Percentiles rank a stretch among this genome's conserved stretches.
Conservation (phyloP, 37 sponge, comb jelly and placozoan species). For the Geodia barretti region DNA sequence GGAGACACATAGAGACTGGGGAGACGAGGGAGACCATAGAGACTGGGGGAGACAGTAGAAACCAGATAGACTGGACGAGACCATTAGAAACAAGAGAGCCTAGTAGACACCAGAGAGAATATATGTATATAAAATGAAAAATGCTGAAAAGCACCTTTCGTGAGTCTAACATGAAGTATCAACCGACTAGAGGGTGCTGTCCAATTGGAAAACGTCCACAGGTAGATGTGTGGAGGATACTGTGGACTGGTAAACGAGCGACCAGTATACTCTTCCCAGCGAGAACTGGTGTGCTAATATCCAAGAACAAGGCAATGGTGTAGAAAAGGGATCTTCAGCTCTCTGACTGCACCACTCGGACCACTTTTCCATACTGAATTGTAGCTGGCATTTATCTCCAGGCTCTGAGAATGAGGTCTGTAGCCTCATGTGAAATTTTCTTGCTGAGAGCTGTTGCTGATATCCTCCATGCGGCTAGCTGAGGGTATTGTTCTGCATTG, state of each 20-base stretch:
- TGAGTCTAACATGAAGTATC: too few species aligned
- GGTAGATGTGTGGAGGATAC: slow-evolving; percentile 17
- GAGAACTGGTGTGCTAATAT: slow-evolving; percentile 2
- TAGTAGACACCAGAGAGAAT: too few species aligned
- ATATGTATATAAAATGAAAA: too few species aligned
- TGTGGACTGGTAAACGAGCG: slow-evolving; percentile 29
- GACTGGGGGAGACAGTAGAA: too few species aligned
- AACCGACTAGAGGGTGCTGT: slow-evolving; percentile 1
- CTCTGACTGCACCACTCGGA: not conserved
- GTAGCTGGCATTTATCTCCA: slow-evolving; percentile 22
- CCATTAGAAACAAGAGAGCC: too few species aligned
- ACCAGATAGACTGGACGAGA: too few species aligned
- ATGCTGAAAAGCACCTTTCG: too few species aligned
- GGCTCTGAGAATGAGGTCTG: slow-evolving; percentile 9
- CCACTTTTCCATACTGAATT: slow-evolving; percentile 31
- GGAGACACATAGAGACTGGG: too few species aligned
- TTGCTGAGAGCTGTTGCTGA: slow-evolving; percentile 13
- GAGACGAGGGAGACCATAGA: too few species aligned
- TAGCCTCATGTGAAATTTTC: slow-evolving; percentile 19
- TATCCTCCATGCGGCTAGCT: slow-evolving; percentile 9
- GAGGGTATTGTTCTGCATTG: not conserved
- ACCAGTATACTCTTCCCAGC: slow-evolving; percentile 7
- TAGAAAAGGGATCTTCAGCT: not conserved
- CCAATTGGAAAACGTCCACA: slow-evolving; percentile 29
- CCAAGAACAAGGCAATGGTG: not conserved